These are phyloP conservation scores for Chironomus striatipennis DNA, from an alignment of 1,140 invertebrate genomes.

Conservation along the genomic window DNA sequence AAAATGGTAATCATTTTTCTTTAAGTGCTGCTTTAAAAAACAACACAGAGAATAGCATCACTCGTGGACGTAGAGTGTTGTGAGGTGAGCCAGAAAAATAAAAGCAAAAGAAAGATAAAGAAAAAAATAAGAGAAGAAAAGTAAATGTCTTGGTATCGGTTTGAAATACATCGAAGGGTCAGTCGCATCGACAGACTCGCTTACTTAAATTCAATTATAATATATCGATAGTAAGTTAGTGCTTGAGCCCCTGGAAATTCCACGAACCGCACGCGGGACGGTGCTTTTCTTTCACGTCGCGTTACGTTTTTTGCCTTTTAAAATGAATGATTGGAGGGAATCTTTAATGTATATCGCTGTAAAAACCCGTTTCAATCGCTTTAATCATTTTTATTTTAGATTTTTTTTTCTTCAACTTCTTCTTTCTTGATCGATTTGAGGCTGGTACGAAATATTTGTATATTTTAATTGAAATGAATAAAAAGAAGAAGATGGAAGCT, in stretches of 20 bases:
- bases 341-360: conserved; percentile 21
- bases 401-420: not conserved
- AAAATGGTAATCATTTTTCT: conserved; percentile 21
- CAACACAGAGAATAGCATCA: conserved; percentile 7
- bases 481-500: not conserved
- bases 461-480: conserved; percentile 21
- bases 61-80: not conserved
- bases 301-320: conserved; percentile 21
- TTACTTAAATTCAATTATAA: not conserved
- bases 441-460: conserved; percentile 2
- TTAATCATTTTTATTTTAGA: conserved; percentile 1
- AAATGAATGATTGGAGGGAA: conserved; percentile 22
- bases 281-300: conserved; percentile 11
- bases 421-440: not conserved
- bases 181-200: not conserved
- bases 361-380: conserved; percentile 19
- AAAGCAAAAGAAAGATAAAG: not conserved
- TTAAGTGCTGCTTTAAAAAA: conserved; percentile 22
- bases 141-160: conserved; percentile 17
- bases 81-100: not conserved
- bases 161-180: not conserved
- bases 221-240: not conserved
- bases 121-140: not conserved
- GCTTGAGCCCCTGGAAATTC: conserved; percentile 13
- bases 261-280: conserved; percentile 12